These are phyloP conservation scores for Pseudotriccus pelzelni DNA, from an alignment of 2,797 vertebrate genomes.

Conservation along the genomic window DNA sequence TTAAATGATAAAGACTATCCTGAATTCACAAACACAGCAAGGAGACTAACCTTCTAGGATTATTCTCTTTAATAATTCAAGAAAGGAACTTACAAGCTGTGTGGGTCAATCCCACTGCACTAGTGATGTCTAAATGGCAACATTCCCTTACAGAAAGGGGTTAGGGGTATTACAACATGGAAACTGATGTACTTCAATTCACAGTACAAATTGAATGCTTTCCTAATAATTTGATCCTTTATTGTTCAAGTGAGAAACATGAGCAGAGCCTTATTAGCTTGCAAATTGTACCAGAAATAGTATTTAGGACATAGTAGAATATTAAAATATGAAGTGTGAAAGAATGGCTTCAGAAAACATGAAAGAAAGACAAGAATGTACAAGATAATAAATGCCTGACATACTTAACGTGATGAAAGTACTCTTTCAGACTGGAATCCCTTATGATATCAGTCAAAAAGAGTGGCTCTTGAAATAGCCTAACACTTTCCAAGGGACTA, in stretches of 20 bases:
- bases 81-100: background rate
- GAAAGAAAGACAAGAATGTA: background rate
- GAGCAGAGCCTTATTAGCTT: background rate
- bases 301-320: background rate
- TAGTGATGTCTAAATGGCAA: background rate
- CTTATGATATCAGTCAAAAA: background rate
- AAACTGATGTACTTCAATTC: background rate
- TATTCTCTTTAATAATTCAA: background rate
- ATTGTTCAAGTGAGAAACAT: background rate
- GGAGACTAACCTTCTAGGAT: background rate
- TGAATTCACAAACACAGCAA: background rate
- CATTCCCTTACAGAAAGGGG: background rate
- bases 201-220: background rate
- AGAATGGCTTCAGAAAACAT: background rate
- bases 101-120: background rate
- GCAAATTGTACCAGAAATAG: background rate
- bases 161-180: background rate
- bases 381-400: background rate
- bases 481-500: background rate
- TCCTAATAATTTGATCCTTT: background rate
- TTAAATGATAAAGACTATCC: background rate
- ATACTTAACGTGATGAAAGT: background rate
- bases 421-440: background rate
- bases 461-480: background rate
- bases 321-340: slow-evolving; percentile 1